These are phyloP conservation scores for Pungitius pungitius DNA, from an alignment of 2,113 vertebrate species.

Conservation along the genomic window DNA sequence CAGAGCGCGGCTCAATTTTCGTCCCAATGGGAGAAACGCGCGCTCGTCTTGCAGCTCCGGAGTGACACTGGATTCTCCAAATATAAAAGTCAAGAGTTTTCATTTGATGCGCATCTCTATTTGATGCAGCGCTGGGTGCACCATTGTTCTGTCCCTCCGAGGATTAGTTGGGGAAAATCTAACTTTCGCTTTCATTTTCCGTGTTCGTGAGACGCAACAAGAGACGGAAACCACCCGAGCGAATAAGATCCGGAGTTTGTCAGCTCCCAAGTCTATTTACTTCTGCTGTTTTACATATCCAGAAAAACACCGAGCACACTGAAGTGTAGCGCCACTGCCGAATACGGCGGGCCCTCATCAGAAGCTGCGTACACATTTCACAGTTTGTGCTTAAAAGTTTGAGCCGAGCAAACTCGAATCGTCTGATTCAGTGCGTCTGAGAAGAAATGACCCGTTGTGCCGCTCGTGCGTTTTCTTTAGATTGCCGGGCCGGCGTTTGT, in stretches of 20 bases:
- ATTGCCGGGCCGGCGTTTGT: conserved; percentile 47
- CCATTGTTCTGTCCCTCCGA: conserved; percentile 33
- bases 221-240: conserved; percentile 49
- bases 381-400: conserved; percentile 48
- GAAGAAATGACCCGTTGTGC: conserved; percentile 32
- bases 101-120: conserved; percentile 46
- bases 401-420: conserved; percentile 47
- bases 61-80: conserved; percentile 27
- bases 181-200: conserved; percentile 45
- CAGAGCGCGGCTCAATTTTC: conserved; percentile 30
- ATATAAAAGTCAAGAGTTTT: conserved; percentile 42
- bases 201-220: conserved; percentile 42
- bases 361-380: too few species aligned
- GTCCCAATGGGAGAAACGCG: conserved; percentile 33
- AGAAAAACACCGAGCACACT: conserved; percentile 16
- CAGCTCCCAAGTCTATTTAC: conserved; percentile 47
- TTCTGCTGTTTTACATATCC: conserved; percentile 49
- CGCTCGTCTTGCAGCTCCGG: conserved; percentile 12
- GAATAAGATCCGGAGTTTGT: conserved; percentile 40
- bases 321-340: background rate
- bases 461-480: conserved; percentile 33
- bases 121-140: conserved; percentile 27
- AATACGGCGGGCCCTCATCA: conserved; percentile 10
- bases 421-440: conserved; percentile 11
- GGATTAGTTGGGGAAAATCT: conserved; percentile 43